These are phyloP conservation scores for Oreochromis tanganicae DNA, from an alignment of 2,113 vertebrate genomes.

Conservation along the genomic window DNA sequence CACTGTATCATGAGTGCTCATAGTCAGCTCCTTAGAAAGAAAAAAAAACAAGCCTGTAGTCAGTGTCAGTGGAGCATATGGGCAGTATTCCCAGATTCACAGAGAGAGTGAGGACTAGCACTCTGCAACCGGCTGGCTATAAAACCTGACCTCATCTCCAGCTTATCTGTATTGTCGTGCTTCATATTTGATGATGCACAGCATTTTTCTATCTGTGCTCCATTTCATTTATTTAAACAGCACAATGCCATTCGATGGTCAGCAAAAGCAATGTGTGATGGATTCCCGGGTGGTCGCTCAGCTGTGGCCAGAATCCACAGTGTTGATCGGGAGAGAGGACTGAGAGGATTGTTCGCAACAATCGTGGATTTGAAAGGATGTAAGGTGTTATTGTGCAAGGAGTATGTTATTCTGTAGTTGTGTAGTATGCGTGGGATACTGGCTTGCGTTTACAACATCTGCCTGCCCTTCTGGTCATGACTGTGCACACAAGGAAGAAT, in stretches of 20 bases:
- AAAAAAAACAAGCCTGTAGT: background rate
- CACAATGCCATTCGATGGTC: background rate
- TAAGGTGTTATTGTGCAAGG: background rate
- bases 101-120: background rate
- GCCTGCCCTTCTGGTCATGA: slow-evolving; percentile 31
- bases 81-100: slow-evolving; percentile 39
- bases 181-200: slow-evolving; percentile 52
- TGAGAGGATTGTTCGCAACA: background rate
- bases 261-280: slow-evolving; percentile 34
- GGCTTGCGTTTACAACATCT: slow-evolving; percentile 21
- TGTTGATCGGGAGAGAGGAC: background rate
- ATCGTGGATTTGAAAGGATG: background rate
- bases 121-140: slow-evolving; percentile 14
- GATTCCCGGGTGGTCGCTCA: slow-evolving; percentile 15
- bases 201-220: slow-evolving; percentile 22
- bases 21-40: background rate
- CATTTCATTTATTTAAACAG: slow-evolving; percentile 34
- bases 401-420: background rate
- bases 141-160: slow-evolving; percentile 44
- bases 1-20: background rate
- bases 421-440: background rate
- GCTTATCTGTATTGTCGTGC: slow-evolving; percentile 6
- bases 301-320: background rate
- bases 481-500: background rate
- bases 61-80: slow-evolving; percentile 4